Evolutionary conservation across 1,140 invertebrate species (phyloP).

Genomic region (Lepidurus apus): DNA sequence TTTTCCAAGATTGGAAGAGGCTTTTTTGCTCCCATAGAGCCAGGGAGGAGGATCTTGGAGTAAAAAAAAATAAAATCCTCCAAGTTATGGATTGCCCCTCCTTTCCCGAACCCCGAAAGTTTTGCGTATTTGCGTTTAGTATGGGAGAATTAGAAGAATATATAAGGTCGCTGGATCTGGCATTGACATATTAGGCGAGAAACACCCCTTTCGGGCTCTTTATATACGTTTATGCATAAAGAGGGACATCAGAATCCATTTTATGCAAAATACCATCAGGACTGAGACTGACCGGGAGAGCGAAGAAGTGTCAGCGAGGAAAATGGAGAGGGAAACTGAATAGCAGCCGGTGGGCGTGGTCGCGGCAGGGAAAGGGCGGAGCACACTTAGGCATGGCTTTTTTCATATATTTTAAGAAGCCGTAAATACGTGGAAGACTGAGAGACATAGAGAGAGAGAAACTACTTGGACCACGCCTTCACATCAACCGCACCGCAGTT

Average conservation of each 20-base stretch:
- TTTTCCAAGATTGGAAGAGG: background rate
- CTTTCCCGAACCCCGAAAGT: background rate
- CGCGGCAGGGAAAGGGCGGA: constrained; percentile 16
- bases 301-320: background rate
- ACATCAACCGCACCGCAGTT: background rate
- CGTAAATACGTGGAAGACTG: background rate
- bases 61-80: no score
- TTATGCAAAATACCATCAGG: background rate
- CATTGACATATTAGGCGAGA: constrained; percentile 4
- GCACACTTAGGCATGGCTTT: background rate
- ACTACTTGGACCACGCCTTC: background rate
- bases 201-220: background rate
- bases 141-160: background rate
- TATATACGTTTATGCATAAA: background rate
- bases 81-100: no score
- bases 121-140: background rate
- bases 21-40: background rate
- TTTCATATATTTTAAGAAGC: background rate
- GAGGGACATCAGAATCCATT: background rate
- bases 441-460: background rate
- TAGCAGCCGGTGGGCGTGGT: background rate
- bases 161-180: background rate
- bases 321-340: background rate
- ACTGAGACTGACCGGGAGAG: background rate
- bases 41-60: background rate